Conservation (phyloP, 2,113 vertebrate genomes). For the Tupaia chinensis region DNA sequence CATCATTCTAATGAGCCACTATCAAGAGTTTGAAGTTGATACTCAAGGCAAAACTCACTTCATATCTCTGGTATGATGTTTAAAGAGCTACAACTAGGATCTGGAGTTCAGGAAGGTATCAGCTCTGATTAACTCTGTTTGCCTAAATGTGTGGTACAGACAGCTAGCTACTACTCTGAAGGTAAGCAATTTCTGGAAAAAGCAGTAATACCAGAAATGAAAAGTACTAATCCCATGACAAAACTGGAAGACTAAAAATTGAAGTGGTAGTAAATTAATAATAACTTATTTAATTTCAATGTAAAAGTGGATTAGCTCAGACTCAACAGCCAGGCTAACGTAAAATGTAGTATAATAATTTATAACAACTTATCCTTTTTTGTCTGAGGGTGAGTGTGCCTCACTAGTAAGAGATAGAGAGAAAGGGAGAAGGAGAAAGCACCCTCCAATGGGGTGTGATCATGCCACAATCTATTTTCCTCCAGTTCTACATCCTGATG, state of each 20-base stretch:
- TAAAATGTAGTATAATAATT: not conserved
- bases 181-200: constrained; percentile 26
- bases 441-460: no score
- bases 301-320: not conserved
- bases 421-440: no score
- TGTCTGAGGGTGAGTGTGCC: no score
- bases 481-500: no score
- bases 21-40: not conserved
- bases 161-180: not conserved
- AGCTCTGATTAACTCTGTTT: not conserved
- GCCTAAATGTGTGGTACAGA: not conserved
- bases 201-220: not conserved
- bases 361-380: not conserved
- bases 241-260: not conserved
- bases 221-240: not conserved
- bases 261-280: not conserved
- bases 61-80: not conserved
- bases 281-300: not conserved
- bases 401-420: no score
- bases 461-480: no score
- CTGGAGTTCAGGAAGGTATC: not conserved
- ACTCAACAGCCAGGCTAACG: not conserved
- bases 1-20: not conserved
- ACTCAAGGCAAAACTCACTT: not conserved
- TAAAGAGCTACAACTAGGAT: not conserved